phyloP scores from a whole-genome alignment of 2,113 vertebrate species.

The Anolis carolinensis region DNA sequence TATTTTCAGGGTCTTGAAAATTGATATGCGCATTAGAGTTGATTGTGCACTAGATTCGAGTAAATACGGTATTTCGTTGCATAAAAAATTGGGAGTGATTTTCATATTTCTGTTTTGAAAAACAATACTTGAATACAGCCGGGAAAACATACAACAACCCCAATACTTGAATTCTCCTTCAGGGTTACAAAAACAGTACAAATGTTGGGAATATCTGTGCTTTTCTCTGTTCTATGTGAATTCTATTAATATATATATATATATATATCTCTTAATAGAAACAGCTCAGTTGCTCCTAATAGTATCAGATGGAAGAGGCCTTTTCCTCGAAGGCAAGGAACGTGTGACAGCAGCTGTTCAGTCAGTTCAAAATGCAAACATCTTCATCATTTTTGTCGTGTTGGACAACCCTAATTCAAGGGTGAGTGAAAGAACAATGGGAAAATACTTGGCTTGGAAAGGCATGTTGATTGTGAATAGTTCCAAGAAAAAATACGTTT shows the following conservation, averaged over 20 bases:
- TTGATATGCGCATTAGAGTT: too few relatives aligned
- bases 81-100: too few relatives aligned
- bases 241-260: conserved; percentile 24
- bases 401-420: conserved; percentile 95
- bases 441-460: conserved; percentile 11
- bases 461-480: not conserved
- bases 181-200: not conserved
- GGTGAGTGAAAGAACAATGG: conserved; percentile 74
- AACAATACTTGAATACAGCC: too few relatives aligned
- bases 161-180: not conserved
- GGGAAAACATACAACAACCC: too few relatives aligned
- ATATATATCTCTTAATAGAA: conserved; percentile 75
- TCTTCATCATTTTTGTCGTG: conserved; percentile 96
- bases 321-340: conserved; percentile 97
- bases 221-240: not conserved
- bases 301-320: conserved; percentile 93
- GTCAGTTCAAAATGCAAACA: conserved; percentile 82
- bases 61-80: too few relatives aligned
- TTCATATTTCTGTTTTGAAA: too few relatives aligned
- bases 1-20: too few relatives aligned
- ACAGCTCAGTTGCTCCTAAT: conserved; percentile 91
- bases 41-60: too few relatives aligned
- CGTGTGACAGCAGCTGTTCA: conserved; percentile 87
- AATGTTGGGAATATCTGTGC: not conserved
- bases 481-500: not conserved